Conservation (phyloP, 2,113 vertebrate genomes). For the Helogale parvula region DNA sequence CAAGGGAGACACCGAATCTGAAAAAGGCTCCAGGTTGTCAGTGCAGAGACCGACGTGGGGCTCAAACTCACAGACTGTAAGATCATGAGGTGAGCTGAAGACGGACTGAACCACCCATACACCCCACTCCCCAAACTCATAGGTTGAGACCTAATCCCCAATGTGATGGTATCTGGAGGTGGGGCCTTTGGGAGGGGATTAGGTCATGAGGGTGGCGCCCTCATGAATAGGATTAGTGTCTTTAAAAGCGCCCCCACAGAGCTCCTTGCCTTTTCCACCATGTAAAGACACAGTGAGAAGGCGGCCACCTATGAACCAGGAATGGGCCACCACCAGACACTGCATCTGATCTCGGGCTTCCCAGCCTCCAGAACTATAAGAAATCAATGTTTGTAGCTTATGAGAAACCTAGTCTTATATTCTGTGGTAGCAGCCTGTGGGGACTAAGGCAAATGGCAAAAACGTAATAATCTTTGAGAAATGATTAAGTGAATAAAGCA, state of each 20-base stretch:
- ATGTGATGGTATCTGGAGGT: neutral
- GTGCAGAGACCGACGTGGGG: too few species aligned
- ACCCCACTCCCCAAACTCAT: neutral
- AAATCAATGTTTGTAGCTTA: neutral
- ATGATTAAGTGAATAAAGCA: neutral
- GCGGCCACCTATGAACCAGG: neutral
- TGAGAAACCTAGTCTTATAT: neutral
- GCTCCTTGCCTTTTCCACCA: neutral
- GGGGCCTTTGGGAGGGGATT: neutral
- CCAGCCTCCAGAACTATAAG: neutral
- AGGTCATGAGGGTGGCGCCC: neutral
- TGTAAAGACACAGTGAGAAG: neutral
- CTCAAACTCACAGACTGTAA: too few species aligned
- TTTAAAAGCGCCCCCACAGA: neutral
- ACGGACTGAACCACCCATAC: too few species aligned
- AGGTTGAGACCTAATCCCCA: neutral
- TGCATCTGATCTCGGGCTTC: neutral
- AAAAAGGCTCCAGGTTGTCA: too few species aligned
- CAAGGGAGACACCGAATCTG: too few species aligned
- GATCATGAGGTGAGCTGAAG: too few species aligned
- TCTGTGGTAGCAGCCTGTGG: neutral
- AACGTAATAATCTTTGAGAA: neutral
- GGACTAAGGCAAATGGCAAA: neutral
- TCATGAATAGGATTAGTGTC: neutral
- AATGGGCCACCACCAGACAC: neutral